A percentile compares a stretch with the other conserved stretches of the same genome.
Evolutionary conservation across 2,888 invertebrate genomes (phyloP).

Genomic region (Rhagophthalmus giganteus): DNA sequence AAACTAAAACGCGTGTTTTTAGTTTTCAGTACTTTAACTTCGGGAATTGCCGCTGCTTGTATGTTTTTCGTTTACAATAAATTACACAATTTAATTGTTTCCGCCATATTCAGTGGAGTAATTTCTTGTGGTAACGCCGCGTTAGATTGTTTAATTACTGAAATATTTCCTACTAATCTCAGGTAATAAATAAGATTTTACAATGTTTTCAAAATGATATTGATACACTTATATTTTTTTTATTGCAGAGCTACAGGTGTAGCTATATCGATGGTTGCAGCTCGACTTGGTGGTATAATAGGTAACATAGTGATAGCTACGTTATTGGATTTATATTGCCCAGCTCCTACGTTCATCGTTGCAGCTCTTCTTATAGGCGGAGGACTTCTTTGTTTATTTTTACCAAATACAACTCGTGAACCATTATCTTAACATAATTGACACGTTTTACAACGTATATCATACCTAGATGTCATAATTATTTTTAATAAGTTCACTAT

Average conservation of each 20-base stretch:
- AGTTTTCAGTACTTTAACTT: slow-evolving; percentile 85
- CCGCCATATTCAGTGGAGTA: slow-evolving; percentile 83
- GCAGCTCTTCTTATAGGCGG: slow-evolving; percentile 83
- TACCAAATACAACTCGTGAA: slow-evolving; percentile 88
- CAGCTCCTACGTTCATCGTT: slow-evolving; percentile 89
- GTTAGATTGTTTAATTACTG: slow-evolving; percentile 88
- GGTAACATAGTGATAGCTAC: slow-evolving; percentile 88
- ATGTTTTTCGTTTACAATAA: slow-evolving; percentile 86
- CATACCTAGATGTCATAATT: too few species aligned
- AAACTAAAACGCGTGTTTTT: slow-evolving; percentile 44
- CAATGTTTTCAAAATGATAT: too few species aligned
- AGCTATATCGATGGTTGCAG: slow-evolving; percentile 87
- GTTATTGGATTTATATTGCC: slow-evolving; percentile 84
- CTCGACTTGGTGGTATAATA: slow-evolving; percentile 85
- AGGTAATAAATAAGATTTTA: too few species aligned
- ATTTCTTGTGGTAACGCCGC: slow-evolving; percentile 89
- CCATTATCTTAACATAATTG: slow-evolving; percentile 61
- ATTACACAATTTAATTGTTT: slow-evolving; percentile 78
- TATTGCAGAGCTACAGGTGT: slow-evolving; percentile 81
- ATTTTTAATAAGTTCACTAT: too few species aligned
- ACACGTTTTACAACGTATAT: too few species aligned
- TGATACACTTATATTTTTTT: background rate
- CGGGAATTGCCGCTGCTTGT: slow-evolving; percentile 79
- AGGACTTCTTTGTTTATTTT: slow-evolving; percentile 82
- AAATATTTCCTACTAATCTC: slow-evolving; percentile 90